phyloP scores from a whole-genome alignment of 2,113 vertebrate genomes.

The Melierax canorus region DNA sequence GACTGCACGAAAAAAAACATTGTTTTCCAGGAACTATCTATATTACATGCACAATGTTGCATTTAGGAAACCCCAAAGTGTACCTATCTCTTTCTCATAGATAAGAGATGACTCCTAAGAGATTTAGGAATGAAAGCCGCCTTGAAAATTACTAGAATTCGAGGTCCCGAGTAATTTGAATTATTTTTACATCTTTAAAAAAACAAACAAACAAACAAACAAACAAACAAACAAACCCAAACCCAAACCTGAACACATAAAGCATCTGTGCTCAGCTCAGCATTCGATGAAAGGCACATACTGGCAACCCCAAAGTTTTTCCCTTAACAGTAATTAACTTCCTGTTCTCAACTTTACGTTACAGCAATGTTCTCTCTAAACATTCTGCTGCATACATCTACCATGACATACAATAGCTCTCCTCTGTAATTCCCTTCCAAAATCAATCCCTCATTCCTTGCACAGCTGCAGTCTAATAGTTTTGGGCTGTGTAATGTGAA shows the following conservation, averaged over 20 bases:
- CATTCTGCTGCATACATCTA: neutral
- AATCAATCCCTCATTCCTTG: neutral
- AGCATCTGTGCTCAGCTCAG: neutral
- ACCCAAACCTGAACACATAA: neutral
- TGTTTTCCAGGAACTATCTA: neutral
- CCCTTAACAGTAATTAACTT: neutral
- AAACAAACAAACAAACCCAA: no score
- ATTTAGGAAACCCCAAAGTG: neutral
- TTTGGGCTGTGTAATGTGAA: neutral
- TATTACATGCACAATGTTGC: neutral
- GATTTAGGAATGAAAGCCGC: neutral
- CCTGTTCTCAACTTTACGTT: neutral
- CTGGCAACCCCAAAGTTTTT: neutral
- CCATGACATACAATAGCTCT: neutral
- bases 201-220: no score
- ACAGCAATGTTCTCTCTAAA: neutral
- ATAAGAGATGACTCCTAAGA: neutral
- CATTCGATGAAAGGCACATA: neutral
- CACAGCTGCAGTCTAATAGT: neutral
- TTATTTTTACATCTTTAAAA: neutral
- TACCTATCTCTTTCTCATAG: neutral
- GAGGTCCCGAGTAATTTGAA: neutral
- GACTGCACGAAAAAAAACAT: neutral
- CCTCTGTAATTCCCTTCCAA: neutral
- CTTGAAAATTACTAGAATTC: neutral